These are phyloP conservation scores for Dipodomys stephensi DNA, from an alignment of 2,113 vertebrate genomes.

Conservation along the genomic window DNA sequence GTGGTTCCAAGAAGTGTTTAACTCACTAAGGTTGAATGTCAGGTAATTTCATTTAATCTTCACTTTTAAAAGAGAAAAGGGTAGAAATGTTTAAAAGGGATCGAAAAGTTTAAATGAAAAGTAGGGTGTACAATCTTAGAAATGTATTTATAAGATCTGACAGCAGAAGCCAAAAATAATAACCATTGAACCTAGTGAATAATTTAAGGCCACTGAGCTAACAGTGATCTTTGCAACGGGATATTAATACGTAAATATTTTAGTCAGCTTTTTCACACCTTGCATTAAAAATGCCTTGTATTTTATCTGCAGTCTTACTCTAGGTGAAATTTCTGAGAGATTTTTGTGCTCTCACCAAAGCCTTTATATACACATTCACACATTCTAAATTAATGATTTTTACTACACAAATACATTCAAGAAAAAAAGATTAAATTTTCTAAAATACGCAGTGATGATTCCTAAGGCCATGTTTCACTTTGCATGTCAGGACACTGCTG, in stretches of 20 bases:
- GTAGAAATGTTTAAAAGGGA: conserved; percentile 69
- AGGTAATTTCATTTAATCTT: conserved; percentile 78
- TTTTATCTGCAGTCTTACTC: conserved; percentile 70
- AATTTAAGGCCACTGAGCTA: conserved; percentile 85
- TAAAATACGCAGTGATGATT: conserved; percentile 76
- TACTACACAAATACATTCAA: conserved; percentile 70
- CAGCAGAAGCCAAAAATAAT: conserved; percentile 83
- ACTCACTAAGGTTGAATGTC: conserved; percentile 77
- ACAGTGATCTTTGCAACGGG: conserved; percentile 81
- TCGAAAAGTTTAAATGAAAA: conserved; percentile 75
- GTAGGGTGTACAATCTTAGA: conserved; percentile 76
- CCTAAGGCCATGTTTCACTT: conserved; percentile 66
- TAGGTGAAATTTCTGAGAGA: conserved; percentile 72
- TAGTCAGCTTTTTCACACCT: conserved; percentile 80
- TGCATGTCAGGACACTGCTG: conserved; percentile 26
- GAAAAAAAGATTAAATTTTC: conserved; percentile 69
- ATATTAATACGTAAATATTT: conserved; percentile 84
- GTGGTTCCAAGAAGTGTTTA: conserved; percentile 59
- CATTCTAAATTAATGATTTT: conserved; percentile 72
- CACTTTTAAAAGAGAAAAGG: conserved; percentile 62
- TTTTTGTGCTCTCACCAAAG: conserved; percentile 71
- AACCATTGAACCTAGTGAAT: conserved; percentile 82
- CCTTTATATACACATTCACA: conserved; percentile 77
- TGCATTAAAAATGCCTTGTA: conserved; percentile 73
- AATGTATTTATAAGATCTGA: conserved; percentile 83